Percentiles rank a stretch among this genome's conserved stretches.
Conservation (phyloP, 2,888 invertebrate genomes). For the Heliothis peltigera region DNA sequence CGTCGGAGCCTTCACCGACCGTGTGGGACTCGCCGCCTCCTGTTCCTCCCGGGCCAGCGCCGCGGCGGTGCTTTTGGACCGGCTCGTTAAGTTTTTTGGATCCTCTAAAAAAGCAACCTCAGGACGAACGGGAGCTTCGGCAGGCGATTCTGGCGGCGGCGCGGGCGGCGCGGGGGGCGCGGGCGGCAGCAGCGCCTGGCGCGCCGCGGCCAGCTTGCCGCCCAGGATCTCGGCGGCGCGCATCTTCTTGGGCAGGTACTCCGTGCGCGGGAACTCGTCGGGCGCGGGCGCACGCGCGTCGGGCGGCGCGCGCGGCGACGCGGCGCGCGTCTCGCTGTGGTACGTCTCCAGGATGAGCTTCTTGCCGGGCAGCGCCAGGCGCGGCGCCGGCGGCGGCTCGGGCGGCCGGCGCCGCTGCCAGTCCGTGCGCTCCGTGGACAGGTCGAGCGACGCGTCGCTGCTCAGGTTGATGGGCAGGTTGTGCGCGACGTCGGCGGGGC, state of each 20-base stretch:
- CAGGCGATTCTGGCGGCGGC: constrained; percentile 64
- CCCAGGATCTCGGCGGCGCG: constrained; percentile 87
- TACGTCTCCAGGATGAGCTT: constrained; percentile 87
- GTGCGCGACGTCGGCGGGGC: constrained; percentile 77
- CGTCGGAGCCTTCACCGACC: constrained; percentile 87
- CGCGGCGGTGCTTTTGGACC: constrained; percentile 90
- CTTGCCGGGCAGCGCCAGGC: constrained; percentile 85
- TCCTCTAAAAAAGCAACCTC: constrained; percentile 88
- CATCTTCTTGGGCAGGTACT: constrained; percentile 89
- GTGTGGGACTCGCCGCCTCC: constrained; percentile 88
- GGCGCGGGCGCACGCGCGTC: constrained; percentile 60
- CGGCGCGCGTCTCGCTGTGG: constrained; percentile 82
- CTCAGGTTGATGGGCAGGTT: constrained; percentile 88
- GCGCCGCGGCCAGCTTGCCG: constrained; percentile 81
- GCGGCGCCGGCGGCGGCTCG: constrained; percentile 77
- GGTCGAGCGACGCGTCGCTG: constrained; percentile 85
- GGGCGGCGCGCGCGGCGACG: constrained; percentile 70
- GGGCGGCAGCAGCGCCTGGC: constrained; percentile 61
- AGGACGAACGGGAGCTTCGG: constrained; percentile 72
- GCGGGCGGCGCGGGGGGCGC: constrained; percentile 35
- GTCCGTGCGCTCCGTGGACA: constrained; percentile 81
- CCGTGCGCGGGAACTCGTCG: constrained; percentile 77
- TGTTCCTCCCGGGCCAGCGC: constrained; percentile 89
- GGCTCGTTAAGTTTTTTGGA: constrained; percentile 90
- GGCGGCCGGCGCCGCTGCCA: constrained; percentile 84